Base-by-base conservation (phyloP, 2,797 vertebrate genomes). In the Acestrorhynchus altus region DNA sequence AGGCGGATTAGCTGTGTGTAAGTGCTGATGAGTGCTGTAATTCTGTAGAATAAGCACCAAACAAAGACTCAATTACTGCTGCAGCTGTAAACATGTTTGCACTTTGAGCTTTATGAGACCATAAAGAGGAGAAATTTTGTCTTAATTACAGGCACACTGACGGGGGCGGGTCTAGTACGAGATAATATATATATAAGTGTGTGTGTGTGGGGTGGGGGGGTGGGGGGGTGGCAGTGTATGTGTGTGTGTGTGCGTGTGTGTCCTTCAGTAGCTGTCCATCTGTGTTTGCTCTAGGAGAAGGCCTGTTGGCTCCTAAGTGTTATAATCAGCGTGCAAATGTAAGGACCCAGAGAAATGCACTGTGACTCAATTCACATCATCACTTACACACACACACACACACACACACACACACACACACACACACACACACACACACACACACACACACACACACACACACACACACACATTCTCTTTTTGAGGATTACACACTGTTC, bases 91-190 rank as follows among this genome's bases (percentile, higher is more conserved):
- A 83, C 74, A 57, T 92, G 90, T 92, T 93, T 92, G 88, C 87
- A 91, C 90, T 91, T 85, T 87, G 12, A 5, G 72, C 90, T 95
- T 95, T 96, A 95, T 94, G 94, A 89, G 51, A 83, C 93, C 90
- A 89, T 95, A 93, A 94, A 95, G 91, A 77, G 56, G 81, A 77
- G 52, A 87, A 86, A 79, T 80, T 82, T 74, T 70, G 85, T 74
- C 76, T 79, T 85, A 90, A 89, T 87, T 86, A 82, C 73, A 56
- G 44, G 46, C 61, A 11, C 22, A 46, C 57, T 15, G 8, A 22
- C 4, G 20, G 56, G 15, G 10, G 12, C 26, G 31, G 49, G 74
- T 47, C 54, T 60, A 65, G 22, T 8, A 13, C n/a, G 71, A 31
- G 70, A 28, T 39, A 52, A 13, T 65, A n/a, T n/a, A n/a, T n/a